Conservation (phyloP, 2,888 invertebrate species). For the Acrobasis repandana region DNA sequence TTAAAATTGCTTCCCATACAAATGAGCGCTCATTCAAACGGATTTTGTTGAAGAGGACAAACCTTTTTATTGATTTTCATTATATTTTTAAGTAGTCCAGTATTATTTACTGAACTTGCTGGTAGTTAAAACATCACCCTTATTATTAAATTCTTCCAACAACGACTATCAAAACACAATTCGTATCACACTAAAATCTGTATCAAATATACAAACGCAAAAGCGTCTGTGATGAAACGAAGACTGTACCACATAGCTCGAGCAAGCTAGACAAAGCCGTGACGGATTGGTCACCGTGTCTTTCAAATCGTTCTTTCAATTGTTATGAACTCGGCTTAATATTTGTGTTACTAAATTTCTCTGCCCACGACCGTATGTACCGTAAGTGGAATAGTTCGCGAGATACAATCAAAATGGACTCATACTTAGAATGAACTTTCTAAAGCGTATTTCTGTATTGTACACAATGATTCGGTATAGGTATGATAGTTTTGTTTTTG, state of each 20-base stretch:
- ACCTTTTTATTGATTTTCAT: too few relatives aligned
- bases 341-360: constrained; percentile 71
- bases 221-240: constrained; percentile 5
- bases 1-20: too few relatives aligned
- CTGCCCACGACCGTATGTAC: constrained; percentile 66
- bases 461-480: constrained; percentile 32
- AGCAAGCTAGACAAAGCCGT: constrained; percentile 41
- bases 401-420: constrained; percentile 68
- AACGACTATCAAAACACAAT: too few relatives aligned
- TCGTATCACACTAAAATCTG: neutral
- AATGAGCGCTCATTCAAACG: too few relatives aligned
- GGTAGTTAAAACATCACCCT: too few relatives aligned
- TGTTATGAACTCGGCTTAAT: constrained; percentile 63
- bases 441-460: constrained; percentile 59
- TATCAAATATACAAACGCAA: neutral
- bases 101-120: too few relatives aligned
- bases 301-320: constrained; percentile 64
- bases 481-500: constrained; percentile 28
- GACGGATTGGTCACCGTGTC: constrained; percentile 62
- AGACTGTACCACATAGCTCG: constrained; percentile 1
- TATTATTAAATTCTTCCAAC: too few relatives aligned
- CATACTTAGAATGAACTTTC: constrained; percentile 64
- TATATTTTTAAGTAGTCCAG: too few relatives aligned
- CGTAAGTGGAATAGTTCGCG: constrained; percentile 64
- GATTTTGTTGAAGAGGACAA: too few relatives aligned